A percentile compares a stretch with the other conserved stretches of the same genome.
phyloP scores from a whole-genome alignment of 2,113 vertebrate species.

The Lipophrys pholis region DNA sequence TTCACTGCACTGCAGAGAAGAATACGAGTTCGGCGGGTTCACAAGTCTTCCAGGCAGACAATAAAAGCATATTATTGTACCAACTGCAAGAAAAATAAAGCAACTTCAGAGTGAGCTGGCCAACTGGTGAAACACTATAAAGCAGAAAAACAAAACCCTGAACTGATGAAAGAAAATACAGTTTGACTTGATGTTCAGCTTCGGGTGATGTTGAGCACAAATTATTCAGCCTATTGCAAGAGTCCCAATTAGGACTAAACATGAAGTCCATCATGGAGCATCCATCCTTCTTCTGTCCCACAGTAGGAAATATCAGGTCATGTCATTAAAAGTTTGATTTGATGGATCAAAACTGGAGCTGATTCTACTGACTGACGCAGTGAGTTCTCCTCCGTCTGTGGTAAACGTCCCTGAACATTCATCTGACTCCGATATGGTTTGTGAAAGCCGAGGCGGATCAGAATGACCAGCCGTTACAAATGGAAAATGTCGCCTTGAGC shows the following conservation, averaged over 20 bases:
- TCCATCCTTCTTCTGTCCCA: no score
- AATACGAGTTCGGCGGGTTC: background rate
- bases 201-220: no score
- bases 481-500: background rate
- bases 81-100: background rate
- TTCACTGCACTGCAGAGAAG: slow-evolving; percentile 51
- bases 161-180: no score
- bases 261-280: no score
- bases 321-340: no score
- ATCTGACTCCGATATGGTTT: background rate
- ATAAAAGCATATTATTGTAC: background rate
- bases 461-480: background rate
- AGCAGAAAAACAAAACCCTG: no score
- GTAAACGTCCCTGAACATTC: background rate
- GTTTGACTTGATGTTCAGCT: no score
- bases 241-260: no score
- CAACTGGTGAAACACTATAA: background rate
- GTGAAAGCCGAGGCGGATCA: background rate
- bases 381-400: slow-evolving; percentile 12
- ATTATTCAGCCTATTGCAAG: no score
- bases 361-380: background rate
- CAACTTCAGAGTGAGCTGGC: background rate
- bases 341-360: background rate
- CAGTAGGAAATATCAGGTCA: no score
- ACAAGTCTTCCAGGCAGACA: background rate